Evolutionary conservation across 30 jellyfish, hydroid and myxozoan species (phyloP).

Genomic region (Aurelia sp.): DNA sequence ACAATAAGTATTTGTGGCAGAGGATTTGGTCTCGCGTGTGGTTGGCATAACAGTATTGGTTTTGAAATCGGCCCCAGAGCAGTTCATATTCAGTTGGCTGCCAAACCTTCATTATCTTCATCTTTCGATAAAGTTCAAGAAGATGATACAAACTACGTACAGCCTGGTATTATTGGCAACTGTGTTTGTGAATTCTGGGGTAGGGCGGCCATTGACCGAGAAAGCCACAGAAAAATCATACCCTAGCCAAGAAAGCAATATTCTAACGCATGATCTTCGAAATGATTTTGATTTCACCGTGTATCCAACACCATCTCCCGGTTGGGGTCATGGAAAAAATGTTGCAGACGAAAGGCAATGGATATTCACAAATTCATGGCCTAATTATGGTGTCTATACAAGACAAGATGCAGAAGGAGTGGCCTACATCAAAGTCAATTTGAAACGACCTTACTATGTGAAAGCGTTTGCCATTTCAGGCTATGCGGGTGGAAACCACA

Average conservation of each 20-base stretch:
- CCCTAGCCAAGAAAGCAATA: neutral
- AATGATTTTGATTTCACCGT: conserved; percentile 16
- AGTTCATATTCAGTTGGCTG: no score
- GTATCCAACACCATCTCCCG: conserved; percentile 17
- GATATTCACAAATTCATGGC: neutral
- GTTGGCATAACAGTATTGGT: no score
- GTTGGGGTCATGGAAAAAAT: conserved; percentile 17
- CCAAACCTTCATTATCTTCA: no score
- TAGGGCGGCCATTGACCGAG: no score
- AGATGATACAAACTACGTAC: no score
- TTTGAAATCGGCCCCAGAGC: no score
- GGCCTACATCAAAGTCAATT: neutral
- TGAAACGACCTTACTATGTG: conserved; percentile 2
- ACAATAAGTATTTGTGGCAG: no score
- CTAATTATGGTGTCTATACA: conserved; percentile 1
- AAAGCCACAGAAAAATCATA: no score
- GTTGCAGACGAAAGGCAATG: conserved; percentile 26
- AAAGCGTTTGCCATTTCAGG: conserved; percentile 12
- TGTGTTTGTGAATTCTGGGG: no score
- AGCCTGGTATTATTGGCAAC: no score
- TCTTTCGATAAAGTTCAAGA: no score
- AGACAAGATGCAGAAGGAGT: conserved; percentile 16
- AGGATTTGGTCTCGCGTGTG: no score
- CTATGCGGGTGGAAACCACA: conserved; percentile 5
- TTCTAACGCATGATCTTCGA: neutral